Evolutionary conservation across 2,113 vertebrate species (phyloP), one percentile per base, ranked within the genome.

Genomic region (Lepidiolamprologus cunningtoni): DNA sequence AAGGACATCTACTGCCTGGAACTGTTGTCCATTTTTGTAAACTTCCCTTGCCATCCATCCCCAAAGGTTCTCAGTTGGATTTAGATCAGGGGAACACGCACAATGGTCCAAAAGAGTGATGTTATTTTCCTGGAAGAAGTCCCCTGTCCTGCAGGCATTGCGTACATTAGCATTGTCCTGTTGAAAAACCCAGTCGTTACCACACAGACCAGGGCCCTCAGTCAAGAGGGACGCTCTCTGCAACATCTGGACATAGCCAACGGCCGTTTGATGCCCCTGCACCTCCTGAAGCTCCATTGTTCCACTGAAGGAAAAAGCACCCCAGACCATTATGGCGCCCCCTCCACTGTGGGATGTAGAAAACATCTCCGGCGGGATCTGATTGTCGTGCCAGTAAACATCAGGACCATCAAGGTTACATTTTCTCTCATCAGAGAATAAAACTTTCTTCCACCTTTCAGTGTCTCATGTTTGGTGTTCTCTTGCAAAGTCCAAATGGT

Each of bases 311-410:
- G 57, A 1, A 61, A 17, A 61, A 31, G 57, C 26, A 4, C 57
- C 57, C 57, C 14, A 0, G 57, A 9, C 26, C 57, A 61, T 61
- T 61, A 61, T 17, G 57, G 57, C 5, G 2, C 57, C 14, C 8
- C 57, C 26, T 61, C 8, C 57, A 61, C 57, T 61, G 57, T 61
- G 26, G 57, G 8, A 9, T 0, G 0, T 3, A 28, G 55, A 58
- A 61, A 61, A 6, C 2, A 61, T 61, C 8, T 17, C 8, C 0
- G 0, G 1, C 0, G 0, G 26, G 57, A 31, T 61, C 57, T 61
- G 0, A 0, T 61, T 31, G 26, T 31, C 14, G 0, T 31, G 14
- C 14, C 26, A 2, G 8, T 61, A 31, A 31, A 31, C 57, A 61
- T 61, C 8, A 61, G 57, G 5, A 61, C 26, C 57, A 61, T 31